Percentiles rank a stretch among this genome's conserved stretches.
Evolutionary conservation across 92 coral and sea anemone species (phyloP).

Genomic region (Porites cylindrica): DNA sequence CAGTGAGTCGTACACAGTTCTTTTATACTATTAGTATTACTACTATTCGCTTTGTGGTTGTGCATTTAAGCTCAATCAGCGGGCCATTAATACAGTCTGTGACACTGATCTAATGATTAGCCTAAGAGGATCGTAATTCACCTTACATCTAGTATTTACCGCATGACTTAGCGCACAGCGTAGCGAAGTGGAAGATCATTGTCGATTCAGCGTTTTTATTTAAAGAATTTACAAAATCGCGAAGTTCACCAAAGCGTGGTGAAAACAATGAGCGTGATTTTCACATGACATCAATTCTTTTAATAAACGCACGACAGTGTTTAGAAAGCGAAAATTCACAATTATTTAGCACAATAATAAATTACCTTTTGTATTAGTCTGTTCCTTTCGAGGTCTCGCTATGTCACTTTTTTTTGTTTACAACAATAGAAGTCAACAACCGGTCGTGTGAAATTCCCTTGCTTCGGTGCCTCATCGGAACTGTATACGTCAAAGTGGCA

Average conservation of each 20-base stretch:
- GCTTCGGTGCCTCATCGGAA: constrained; percentile 22
- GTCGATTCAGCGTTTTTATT: not conserved
- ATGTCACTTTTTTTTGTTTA: constrained; percentile 3
- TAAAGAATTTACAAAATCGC: not conserved
- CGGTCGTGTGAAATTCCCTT: constrained; percentile 17
- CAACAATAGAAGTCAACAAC: not conserved
- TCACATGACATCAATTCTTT: constrained; percentile 44
- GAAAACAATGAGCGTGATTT: constrained; percentile 9
- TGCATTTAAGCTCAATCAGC: constrained; percentile 12
- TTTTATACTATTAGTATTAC: not conserved
- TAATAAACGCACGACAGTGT: constrained; percentile 22
- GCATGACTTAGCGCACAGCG: not conserved
- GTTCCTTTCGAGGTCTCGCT: not conserved
- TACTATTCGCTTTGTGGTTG: constrained; percentile 2
- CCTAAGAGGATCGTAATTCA: not conserved
- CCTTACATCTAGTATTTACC: not conserved
- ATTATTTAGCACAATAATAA: constrained; percentile 9
- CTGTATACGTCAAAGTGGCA: not conserved
- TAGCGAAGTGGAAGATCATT: not conserved
- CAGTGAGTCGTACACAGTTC: no score
- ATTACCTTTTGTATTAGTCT: not conserved
- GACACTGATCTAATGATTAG: constrained; percentile 7
- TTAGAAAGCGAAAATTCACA: constrained; percentile 3
- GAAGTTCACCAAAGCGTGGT: constrained; percentile 4
- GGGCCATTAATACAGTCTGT: not conserved